Conservation (phyloP, 2,113 vertebrate species). For the Cranoglanis bouderius region DNA sequence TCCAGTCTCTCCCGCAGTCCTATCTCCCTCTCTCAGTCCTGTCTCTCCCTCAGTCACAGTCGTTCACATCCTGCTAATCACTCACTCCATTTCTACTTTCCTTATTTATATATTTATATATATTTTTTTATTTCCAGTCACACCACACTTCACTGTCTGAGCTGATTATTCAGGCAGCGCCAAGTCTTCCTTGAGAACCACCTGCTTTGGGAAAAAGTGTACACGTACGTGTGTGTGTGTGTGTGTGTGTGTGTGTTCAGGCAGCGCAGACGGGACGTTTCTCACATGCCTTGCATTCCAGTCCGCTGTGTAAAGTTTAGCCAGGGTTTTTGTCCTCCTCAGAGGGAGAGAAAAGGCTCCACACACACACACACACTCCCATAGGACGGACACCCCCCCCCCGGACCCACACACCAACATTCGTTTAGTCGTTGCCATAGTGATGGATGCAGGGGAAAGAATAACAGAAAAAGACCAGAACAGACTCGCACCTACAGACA, state of each 20-base stretch:
- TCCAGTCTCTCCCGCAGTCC: background rate
- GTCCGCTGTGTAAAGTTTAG: constrained; percentile 45
- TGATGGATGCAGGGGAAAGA: constrained; percentile 26
- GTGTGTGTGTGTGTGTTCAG: constrained; percentile 13
- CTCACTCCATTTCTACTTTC: background rate
- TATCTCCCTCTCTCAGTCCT: background rate
- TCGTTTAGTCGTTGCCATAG: constrained; percentile 33
- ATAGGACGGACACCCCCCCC: constrained; percentile 24
- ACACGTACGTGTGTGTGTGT: too few species aligned
- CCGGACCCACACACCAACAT: constrained; percentile 16
- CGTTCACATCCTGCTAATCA: background rate
- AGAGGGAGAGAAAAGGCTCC: constrained; percentile 28
- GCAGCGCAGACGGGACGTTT: background rate
- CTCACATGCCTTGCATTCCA: constrained; percentile 46
- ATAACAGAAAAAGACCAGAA: background rate
- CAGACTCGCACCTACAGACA: background rate
- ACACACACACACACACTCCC: constrained; percentile 32
- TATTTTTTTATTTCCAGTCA: background rate
- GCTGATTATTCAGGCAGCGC: background rate
- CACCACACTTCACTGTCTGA: background rate
- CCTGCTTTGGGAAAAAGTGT: background rate
- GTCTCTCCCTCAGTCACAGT: background rate
- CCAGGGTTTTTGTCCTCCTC: constrained; percentile 37
- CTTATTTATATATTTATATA: background rate
- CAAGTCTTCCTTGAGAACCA: constrained; percentile 28